Evolutionary conservation across 2,888 invertebrate species (phyloP).

Genomic region (Phengaris alcon): DNA sequence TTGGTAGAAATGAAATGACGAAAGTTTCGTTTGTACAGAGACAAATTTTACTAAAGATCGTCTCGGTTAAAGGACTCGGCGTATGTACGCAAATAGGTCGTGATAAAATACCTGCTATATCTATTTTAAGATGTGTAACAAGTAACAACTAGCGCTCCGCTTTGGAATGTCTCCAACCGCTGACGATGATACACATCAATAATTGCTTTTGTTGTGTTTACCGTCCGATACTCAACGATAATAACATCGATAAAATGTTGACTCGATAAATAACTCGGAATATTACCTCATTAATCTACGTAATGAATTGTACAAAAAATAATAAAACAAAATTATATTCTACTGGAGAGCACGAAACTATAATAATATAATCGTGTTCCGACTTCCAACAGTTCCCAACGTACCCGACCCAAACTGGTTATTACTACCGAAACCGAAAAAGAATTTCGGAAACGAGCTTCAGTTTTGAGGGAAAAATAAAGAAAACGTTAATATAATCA

Average conservation of each 20-base stretch:
- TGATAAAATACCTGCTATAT: constrained; percentile 59
- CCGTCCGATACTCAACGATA: constrained; percentile 25
- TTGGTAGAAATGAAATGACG: neutral
- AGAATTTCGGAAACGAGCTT: too few species aligned
- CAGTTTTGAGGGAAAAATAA: too few species aligned
- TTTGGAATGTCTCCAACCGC: constrained; percentile 71
- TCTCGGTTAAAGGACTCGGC: constrained; percentile 41
- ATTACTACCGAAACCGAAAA: too few species aligned
- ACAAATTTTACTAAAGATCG: neutral
- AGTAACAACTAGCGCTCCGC: constrained; percentile 62
- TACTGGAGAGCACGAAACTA: too few species aligned
- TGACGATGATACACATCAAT: constrained; percentile 43
- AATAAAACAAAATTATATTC: neutral
- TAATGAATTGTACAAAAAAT: neutral
- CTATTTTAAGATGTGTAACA: constrained; percentile 65
- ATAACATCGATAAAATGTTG: neutral
- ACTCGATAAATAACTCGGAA: neutral
- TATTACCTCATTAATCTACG: neutral
- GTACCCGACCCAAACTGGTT: too few species aligned
- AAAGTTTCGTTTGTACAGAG: neutral
- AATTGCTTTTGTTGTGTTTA: constrained; percentile 37
- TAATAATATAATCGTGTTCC: neutral
- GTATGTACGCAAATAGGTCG: constrained; percentile 61
- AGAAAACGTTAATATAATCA: too few species aligned
- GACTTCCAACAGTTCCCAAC: too few species aligned